A percentile compares a stretch with the other conserved stretches of the same genome.
phyloP scores from a whole-genome alignment of 2,888 invertebrate species.

The Dioctria linearis region DNA sequence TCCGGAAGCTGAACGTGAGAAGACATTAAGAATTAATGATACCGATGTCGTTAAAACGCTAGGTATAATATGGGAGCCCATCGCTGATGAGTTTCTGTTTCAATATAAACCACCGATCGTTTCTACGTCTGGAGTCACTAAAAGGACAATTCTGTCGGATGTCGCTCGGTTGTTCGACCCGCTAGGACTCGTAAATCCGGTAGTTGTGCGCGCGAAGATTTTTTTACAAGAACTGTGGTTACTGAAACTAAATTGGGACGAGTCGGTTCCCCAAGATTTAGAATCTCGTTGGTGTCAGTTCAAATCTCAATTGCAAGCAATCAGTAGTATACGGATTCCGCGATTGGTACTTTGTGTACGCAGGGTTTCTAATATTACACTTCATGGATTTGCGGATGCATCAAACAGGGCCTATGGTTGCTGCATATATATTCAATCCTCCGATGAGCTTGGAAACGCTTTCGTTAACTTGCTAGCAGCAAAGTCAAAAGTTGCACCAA shows the following conservation, averaged over 20 bases:
- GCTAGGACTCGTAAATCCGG: conserved; percentile 10
- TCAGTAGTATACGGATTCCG: background rate
- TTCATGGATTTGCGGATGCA: conserved; percentile 24
- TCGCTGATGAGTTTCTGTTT: background rate
- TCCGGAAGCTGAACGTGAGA: too few relatives aligned
- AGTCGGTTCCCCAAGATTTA: too few relatives aligned
- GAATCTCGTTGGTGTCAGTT: background rate
- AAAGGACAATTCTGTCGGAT: background rate
- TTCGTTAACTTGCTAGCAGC: conserved; percentile 5
- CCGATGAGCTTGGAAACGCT: background rate
- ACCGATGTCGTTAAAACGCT: too few relatives aligned
- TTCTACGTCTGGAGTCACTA: background rate
- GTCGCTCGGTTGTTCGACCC: conserved; percentile 26
- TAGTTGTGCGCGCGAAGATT: conserved; percentile 2
- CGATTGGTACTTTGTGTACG: background rate
- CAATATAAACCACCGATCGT: background rate
- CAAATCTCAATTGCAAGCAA: background rate
- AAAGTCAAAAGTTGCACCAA: conserved; percentile 36
- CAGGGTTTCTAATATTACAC: too few relatives aligned
- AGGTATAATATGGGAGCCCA: conserved; percentile 40
- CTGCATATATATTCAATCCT: conserved; percentile 19
- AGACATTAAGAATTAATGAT: too few relatives aligned
- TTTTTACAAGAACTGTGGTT: background rate
- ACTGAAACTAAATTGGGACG: too few relatives aligned
- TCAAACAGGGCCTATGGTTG: conserved; percentile 46